phyloP scores from a whole-genome alignment of 2,797 vertebrate species.

The Gymnothorax javanicus region DNA sequence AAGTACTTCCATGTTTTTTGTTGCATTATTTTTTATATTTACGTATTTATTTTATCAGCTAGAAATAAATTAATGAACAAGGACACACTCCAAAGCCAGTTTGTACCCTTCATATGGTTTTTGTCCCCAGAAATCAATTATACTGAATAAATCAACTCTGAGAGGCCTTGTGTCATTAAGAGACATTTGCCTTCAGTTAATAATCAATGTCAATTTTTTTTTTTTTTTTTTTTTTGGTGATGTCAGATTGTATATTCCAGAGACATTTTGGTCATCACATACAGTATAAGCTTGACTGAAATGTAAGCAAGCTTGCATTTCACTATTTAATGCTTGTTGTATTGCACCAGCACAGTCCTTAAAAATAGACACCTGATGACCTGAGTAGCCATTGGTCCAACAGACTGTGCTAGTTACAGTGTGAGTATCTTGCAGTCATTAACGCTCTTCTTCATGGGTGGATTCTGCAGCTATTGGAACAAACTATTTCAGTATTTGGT shows the following conservation, averaged over 20 bases:
- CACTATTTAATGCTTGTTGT: not conserved
- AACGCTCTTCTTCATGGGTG: not conserved
- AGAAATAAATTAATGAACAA: not conserved
- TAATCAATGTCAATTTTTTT: not conserved
- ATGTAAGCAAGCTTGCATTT: not conserved
- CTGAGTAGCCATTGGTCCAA: not conserved
- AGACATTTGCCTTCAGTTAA: not conserved
- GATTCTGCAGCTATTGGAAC: not conserved
- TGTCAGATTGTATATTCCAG: not conserved
- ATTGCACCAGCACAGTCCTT: no score
- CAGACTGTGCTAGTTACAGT: not conserved
- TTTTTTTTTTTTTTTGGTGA: no score
- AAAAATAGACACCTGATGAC: not conserved
- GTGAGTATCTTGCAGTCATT: not conserved
- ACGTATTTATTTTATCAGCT: not conserved
- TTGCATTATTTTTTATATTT: constrained; percentile 5
- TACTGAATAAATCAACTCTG: not conserved
- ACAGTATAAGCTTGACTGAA: not conserved
- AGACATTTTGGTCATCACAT: not conserved
- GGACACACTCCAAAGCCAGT: not conserved
- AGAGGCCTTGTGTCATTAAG: not conserved
- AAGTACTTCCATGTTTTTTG: not conserved
- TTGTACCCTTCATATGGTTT: not conserved
- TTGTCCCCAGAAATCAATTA: not conserved
- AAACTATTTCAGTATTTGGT: not conserved